A percentile compares a stretch with the other conserved stretches of the same genome.
Conservation (phyloP, 2,797 vertebrate genomes). For the Sus cebifrons region DNA sequence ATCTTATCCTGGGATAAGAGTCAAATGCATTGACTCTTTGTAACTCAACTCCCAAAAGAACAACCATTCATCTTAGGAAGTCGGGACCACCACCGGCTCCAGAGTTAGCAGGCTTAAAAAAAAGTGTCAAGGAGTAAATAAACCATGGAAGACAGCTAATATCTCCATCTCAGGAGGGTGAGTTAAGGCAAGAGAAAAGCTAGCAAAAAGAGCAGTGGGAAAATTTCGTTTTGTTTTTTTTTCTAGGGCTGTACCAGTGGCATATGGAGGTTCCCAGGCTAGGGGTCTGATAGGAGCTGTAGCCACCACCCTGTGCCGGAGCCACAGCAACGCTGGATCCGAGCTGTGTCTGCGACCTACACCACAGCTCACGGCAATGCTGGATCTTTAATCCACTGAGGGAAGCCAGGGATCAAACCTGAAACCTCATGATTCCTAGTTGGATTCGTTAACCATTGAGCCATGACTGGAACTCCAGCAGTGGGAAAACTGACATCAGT, state of each 20-base stretch:
- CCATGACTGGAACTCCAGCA: background rate
- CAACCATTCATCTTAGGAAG: conserved; percentile 23
- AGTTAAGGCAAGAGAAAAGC: conserved; percentile 35
- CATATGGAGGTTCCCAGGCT: too few species aligned
- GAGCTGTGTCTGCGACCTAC: too few species aligned
- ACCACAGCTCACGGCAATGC: too few species aligned
- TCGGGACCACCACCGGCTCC: conserved; percentile 54
- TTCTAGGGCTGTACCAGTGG: too few species aligned
- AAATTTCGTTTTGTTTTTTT: background rate
- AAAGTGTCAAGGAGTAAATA: conserved; percentile 75
- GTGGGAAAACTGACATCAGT: background rate
- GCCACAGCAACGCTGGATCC: too few species aligned
- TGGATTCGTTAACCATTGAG: too few species aligned
- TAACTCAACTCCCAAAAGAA: conserved; percentile 2
- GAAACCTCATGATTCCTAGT: too few species aligned
- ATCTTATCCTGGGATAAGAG: background rate
- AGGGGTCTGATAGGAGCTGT: too few species aligned
- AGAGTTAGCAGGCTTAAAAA: conserved; percentile 18
- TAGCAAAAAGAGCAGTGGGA: background rate
- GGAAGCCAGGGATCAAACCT: too few species aligned
- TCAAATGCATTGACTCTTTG: background rate
- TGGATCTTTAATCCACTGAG: too few species aligned
- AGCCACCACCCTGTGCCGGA: too few species aligned
- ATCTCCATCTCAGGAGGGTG: conserved; percentile 42
- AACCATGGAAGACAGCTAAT: conserved; percentile 53